Evolutionary conservation across 2,888 invertebrate species (phyloP).

Genomic region (Athrips mouffetella): DNA sequence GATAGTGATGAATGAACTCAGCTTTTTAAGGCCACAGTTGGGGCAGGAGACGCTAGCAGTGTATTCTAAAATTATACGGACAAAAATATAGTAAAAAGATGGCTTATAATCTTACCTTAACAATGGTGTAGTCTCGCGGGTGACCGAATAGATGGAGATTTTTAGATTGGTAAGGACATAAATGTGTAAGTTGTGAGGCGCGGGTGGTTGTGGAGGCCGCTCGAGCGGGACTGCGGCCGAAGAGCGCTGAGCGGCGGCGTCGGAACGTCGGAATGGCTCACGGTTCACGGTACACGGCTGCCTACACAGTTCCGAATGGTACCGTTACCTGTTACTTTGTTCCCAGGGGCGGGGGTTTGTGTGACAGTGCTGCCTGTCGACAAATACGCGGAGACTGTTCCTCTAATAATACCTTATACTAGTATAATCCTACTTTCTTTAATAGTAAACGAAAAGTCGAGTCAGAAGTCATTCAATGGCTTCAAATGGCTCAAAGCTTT

Average conservation of each 20-base stretch:
- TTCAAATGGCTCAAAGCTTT: too few species aligned
- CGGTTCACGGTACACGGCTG: slow-evolving; percentile 8
- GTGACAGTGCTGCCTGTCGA: neutral
- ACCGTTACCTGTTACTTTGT: slow-evolving; percentile 18
- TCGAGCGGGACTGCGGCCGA: slow-evolving; percentile 28
- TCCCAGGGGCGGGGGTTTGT: slow-evolving; percentile 14
- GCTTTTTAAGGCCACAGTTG: neutral
- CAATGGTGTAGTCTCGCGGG: slow-evolving; percentile 8
- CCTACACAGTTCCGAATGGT: slow-evolving; percentile 4
- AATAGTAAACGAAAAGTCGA: too few species aligned
- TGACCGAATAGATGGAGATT: neutral
- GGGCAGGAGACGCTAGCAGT: slow-evolving; percentile 4
- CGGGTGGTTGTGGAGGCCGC: slow-evolving; percentile 24
- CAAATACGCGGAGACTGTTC: neutral
- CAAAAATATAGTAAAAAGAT: slow-evolving; percentile 5
- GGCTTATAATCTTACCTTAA: slow-evolving; percentile 20
- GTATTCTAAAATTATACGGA: neutral
- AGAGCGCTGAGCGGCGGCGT: neutral
- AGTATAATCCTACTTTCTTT: too few species aligned
- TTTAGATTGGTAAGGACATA: slow-evolving; percentile 7
- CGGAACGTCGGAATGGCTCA: too few species aligned
- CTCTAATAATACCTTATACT: too few species aligned
- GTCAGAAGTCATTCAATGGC: too few species aligned
- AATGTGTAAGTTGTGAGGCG: slow-evolving; percentile 9
- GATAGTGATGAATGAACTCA: neutral